phyloP scores from a whole-genome alignment of 2,888 invertebrate genomes.

The Opisthograptis luteolata region DNA sequence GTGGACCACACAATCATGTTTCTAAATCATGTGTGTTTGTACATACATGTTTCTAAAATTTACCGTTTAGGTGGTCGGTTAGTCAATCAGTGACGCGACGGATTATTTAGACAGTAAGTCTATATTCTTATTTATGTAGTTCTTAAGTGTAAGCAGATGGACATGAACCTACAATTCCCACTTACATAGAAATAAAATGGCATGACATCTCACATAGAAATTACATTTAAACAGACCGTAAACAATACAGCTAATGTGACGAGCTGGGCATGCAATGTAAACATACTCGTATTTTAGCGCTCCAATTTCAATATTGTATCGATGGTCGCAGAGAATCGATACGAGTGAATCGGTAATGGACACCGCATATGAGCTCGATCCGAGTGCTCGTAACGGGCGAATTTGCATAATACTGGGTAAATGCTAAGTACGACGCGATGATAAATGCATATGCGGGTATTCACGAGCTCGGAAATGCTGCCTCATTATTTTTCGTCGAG shows the following conservation, averaged over 20 bases:
- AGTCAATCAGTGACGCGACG: no score
- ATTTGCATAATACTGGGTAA: constrained; percentile 34
- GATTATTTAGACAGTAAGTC: no score
- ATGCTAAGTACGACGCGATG: constrained; percentile 5
- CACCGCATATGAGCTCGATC: constrained; percentile 32
- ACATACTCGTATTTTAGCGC: constrained; percentile 22
- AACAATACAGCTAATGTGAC: neutral
- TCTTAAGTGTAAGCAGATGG: no score
- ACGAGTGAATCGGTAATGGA: constrained; percentile 23
- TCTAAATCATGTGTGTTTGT: no score
- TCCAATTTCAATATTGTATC: constrained; percentile 28
- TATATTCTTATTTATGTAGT: no score
- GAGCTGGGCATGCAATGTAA: neutral
- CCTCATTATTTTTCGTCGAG: constrained; percentile 23
- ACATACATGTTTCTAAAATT: no score
- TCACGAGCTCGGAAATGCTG: constrained; percentile 12
- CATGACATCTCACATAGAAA: neutral
- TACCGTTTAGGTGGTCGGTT: no score
- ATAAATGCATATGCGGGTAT: constrained; percentile 18
- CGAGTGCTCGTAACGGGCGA: constrained; percentile 32
- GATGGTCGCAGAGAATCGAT: constrained; percentile 7
- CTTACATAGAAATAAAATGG: no score
- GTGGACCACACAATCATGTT: no score
- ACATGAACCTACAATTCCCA: no score
- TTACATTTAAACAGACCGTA: no score